Base-by-base conservation (phyloP, 1,140 invertebrate species). In the Dendroctonus valens region DNA sequence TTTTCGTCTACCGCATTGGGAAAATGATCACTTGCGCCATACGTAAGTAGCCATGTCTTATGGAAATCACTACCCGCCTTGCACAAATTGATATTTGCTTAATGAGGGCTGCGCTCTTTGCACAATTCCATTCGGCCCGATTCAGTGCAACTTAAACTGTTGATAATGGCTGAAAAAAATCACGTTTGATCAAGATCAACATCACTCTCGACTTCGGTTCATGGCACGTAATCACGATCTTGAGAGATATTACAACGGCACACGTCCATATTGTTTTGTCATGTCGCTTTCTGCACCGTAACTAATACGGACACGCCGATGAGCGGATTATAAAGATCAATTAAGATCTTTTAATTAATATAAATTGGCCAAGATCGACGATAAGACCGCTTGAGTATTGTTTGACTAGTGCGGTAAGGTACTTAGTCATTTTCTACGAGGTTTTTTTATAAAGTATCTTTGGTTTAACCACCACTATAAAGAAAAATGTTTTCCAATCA, bases 51-150 rank as follows among this genome's bases (percentile, higher is more conserved):
- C 70, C 44, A 58, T 58, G 65, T 52, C 70, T 58, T 69, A 71
- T 71, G 70, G 67, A 69, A 71, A 71, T 71, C 54, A 71, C 64
- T 67, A 54, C 68, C 63, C 68, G 65, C 61, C 68, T 71, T 69
- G 68, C 70, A 71, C 69, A 71, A 71, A 71, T 71, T 71, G 64
- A 71, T 71, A 71, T 71, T 71, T 69, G 64, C 68, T 54, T 71
- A 67, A 71, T 71, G 67, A 65, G 39, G 15, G 55, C 26, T 26
- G 26, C 26, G 26, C 14, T 42, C 37, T 52, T 26, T 52, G 12
- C 26, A 6, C 46, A n/a, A 14, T 7, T 14, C 46, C 11, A 48
- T 48, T 48, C 46, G 46, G 46, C 7, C 46, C 26, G 26, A 26
- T 26, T 26, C 26, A 26, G 26, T 26, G 26, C 26, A 26, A 26